Evolutionary conservation across 1,140 invertebrate species (phyloP), one percentile per base, ranked within the genome.

Genomic region (Oryctes rhinoceros): DNA sequence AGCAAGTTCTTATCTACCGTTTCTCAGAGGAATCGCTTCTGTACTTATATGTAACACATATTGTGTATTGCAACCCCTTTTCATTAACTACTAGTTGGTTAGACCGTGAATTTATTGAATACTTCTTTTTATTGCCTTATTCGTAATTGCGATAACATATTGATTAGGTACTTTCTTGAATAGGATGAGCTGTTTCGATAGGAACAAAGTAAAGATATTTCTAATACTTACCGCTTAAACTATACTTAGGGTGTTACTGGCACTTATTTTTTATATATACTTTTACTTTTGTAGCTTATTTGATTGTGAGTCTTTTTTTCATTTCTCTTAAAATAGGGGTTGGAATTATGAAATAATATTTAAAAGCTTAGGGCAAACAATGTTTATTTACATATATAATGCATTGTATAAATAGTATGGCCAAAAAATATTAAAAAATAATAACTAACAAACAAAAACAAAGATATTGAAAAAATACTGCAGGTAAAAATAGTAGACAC

Each of bases 321-420:
- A 13, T 15, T 53, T 4, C 4, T 53, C 4, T 53, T 53, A 53
- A 53, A 15, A 10, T 1, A 15, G 4, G 49, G 49, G 1, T 18
- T 13, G 13, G 53, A 6, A 44, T 44, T 59, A 3, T n/a, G 1
- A 59, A 59, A 18, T 59, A 59, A 59, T 18, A 59, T 15, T 6
- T 4, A 3, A n/a, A 18, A n/a, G n/a, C 3, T 6, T 59, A 13
- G 53, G 13, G 15, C 53, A 59, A 59, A 59, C 53, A 59, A 59
- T 59, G n/a, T 59, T 59, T 59, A 59, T 59, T 59, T 59, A 59
- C 53, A 59, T 59, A 59, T 18, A 15, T 59, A 59, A 18, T 59
- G 18, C 53, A 59, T 4, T 59, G 18, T 59, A 59, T 59, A n/a
- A 59, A 59, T 59, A 59, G 53, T 59, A 59, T 59, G 53, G 53